Evolutionary conservation across 2,113 vertebrate species (phyloP), one percentile per base, ranked within the genome.

Genomic region (Piprites chloris): DNA sequence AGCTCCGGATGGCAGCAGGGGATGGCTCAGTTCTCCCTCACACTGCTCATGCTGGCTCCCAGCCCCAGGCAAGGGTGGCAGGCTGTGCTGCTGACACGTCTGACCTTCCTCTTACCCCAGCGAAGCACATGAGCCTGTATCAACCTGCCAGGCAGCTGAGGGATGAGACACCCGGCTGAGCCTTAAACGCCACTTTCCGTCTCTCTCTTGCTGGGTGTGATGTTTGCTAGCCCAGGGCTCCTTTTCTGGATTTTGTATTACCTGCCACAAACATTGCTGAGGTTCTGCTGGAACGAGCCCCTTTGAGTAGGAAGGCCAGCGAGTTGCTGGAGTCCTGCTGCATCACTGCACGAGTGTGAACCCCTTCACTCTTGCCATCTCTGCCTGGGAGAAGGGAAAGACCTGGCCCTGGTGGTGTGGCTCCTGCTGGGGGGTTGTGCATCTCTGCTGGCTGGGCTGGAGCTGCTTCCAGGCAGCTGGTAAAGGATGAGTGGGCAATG

Each of bases 261-360:
- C 62, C 33, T n/a, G 39, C n/a, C n/a, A n/a, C n/a, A n/a, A n/a
- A n/a, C n/a, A n/a, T n/a, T n/a, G n/a, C n/a, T n/a, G n/a, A n/a
- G n/a, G n/a, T n/a, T n/a, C n/a, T n/a, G n/a, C n/a, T 99, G 99
- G 99, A 99, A 99, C 0, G 99, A 99, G 87, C 99, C 99, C 95
- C 77, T 95, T 99, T 26, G 97, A 98, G 93, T 98, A 96, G 78
- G 98, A 98, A 1, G 98, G 98, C 2, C 79, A 98, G 93, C 90
- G 90, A 0, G 97, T 99, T 33, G 98, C 97, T 16, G 99, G 99
- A 10, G 98, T 99, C 63, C 88, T 99, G 93, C 97, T 99, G 56
- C 99, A 99, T 91, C 99, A 99, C 89, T 98, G 98, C 90, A 96
- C 93, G 1, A 14, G 59, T 0, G 95, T 98, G 17, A 99, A 99